These are phyloP conservation scores for Suillia variegata DNA, from an alignment of 2,888 invertebrate genomes.

Conservation along the genomic window DNA sequence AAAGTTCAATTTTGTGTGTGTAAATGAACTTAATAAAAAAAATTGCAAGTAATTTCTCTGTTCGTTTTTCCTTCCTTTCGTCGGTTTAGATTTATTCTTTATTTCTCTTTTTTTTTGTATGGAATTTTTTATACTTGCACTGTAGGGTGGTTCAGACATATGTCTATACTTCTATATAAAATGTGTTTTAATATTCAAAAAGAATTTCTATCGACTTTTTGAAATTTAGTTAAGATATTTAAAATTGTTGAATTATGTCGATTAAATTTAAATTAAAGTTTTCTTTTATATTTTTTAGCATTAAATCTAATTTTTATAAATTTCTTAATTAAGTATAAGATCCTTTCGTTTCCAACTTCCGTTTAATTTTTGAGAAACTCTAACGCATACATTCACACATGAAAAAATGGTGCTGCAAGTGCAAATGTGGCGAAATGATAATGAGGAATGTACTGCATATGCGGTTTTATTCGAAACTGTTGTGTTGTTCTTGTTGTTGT, in stretches of 20 bases:
- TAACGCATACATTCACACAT: too few species aligned
- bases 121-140: not conserved
- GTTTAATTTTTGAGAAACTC: not conserved
- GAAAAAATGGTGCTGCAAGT: conserved; percentile 22
- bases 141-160: too few species aligned
- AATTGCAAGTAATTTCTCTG: not conserved
- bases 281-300: too few species aligned
- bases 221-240: too few species aligned
- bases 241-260: too few species aligned
- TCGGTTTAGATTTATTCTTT: not conserved
- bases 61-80: not conserved
- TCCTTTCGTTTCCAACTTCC: too few species aligned
- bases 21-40: conserved; percentile 5
- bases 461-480: not conserved
- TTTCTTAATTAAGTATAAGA: too few species aligned
- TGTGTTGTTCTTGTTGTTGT: not conserved
- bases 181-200: too few species aligned
- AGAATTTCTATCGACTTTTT: too few species aligned
- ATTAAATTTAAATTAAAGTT: too few species aligned
- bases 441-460: conserved; percentile 16
- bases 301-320: too few species aligned
- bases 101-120: conserved; percentile 27
- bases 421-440: conserved; percentile 26
- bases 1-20: conserved; percentile 46
- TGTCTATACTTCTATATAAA: too few species aligned